These are phyloP conservation scores for Macrobrachium nipponense DNA, from an alignment of 1,140 invertebrate species.

Conservation along the genomic window DNA sequence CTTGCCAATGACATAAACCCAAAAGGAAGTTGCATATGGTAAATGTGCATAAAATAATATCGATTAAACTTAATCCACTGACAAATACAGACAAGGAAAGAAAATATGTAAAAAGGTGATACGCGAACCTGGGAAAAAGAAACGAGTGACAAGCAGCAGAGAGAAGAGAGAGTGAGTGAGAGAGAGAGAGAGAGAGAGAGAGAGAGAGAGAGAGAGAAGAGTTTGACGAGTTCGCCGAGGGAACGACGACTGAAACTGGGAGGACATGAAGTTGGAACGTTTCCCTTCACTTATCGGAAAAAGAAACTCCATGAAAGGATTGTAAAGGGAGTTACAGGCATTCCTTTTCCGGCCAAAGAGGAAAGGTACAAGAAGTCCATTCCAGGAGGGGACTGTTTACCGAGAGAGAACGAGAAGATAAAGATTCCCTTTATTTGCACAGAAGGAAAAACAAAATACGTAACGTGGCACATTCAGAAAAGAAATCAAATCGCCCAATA, in stretches of 20 bases:
- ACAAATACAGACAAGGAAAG: not conserved
- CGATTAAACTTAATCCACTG: not conserved
- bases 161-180: not conserved
- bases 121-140: not conserved
- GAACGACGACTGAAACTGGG: too few species aligned
- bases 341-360: too few species aligned
- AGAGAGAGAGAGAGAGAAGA: not conserved
- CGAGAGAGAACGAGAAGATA: not conserved
- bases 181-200: not conserved
- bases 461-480: not conserved
- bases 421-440: not conserved
- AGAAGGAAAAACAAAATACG: slow-evolving; percentile 1
- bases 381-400: too few species aligned
- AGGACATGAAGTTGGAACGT: too few species aligned
- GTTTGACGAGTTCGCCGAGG: not conserved
- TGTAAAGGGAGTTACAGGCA: too few species aligned
- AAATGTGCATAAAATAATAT: too few species aligned
- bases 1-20: too few species aligned
- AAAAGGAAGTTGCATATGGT: too few species aligned
- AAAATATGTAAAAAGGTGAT: not conserved
- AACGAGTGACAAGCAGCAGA: not conserved
- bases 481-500: not conserved
- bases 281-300: too few species aligned
- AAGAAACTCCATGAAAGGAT: too few species aligned
- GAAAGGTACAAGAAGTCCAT: too few species aligned